Conservation (phyloP, 1,140 invertebrate genomes). For the Oryzaephilus surinamensis region DNA sequence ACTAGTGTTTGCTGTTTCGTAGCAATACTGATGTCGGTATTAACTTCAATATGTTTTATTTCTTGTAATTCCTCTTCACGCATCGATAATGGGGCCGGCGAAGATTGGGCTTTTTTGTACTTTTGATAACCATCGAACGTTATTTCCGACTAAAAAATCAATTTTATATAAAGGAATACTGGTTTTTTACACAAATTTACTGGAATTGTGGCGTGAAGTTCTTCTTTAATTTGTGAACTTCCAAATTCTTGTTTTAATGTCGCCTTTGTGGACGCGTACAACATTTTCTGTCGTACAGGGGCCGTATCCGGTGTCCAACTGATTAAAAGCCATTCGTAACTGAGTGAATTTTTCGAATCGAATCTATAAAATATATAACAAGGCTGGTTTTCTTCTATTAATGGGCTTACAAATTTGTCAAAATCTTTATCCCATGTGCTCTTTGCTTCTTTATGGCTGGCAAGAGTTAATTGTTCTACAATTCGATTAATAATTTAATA, state of each 20-base stretch:
- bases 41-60: slow-evolving; percentile 63
- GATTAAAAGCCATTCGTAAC: slow-evolving; percentile 90
- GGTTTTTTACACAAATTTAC: slow-evolving; percentile 38
- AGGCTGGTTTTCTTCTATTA: slow-evolving; percentile 79
- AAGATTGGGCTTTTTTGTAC: slow-evolving; percentile 62
- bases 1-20: slow-evolving; percentile 83
- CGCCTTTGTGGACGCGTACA: slow-evolving; percentile 97
- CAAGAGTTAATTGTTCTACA: slow-evolving; percentile 68
- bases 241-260: slow-evolving; percentile 97
- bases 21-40: slow-evolving; percentile 70
- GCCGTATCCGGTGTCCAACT: slow-evolving; percentile 90
- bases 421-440: slow-evolving; percentile 84
- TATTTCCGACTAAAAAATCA: slow-evolving; percentile 59
- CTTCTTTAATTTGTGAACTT: slow-evolving; percentile 77
- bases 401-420: slow-evolving; percentile 62
- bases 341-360: slow-evolving; percentile 64
- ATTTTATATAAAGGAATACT: slow-evolving; percentile 2
- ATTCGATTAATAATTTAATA: slow-evolving; percentile 21
- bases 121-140: slow-evolving; percentile 70
- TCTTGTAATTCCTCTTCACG: slow-evolving; percentile 82
- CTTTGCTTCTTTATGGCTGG: slow-evolving; percentile 53
- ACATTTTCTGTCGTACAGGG: slow-evolving; percentile 90
- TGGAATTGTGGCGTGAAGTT: slow-evolving; percentile 73
- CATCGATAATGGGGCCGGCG: slow-evolving; percentile 78
- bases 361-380: slow-evolving; percentile 88